Evolutionary conservation across 1,140 invertebrate species (phyloP), one percentile per base, ranked within the genome.

Genomic region (Pteromalus puparum): DNA sequence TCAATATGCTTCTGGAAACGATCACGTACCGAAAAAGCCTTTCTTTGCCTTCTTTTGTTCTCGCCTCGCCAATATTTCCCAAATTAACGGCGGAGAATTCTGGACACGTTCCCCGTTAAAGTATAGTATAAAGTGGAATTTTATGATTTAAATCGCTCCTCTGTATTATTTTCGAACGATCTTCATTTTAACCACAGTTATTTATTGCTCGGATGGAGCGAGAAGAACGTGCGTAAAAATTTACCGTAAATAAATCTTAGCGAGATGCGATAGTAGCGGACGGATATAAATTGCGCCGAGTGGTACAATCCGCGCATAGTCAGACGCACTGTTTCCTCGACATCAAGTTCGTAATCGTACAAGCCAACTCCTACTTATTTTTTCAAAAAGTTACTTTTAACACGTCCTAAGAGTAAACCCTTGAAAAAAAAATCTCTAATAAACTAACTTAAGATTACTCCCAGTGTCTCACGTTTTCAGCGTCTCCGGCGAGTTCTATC

Each of bases 11-110:
- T 28, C 26, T 72, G 10, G 26, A 28, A 72, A 34, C 68, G 68
- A 72, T 72, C 68, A 72, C 68, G 68, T 30, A 28, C 30, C 30
- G 12, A 34, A 72, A 72, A 72, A 72, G 68, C 12, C 68, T 34
- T 72, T 72, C 30, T 21, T 28, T 30, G 2, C 26, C 68, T 72
- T 2, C 30, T 72, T 34, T 34, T 72, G 68, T 30, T 72, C 68
- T 21, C n/a, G 26, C 10, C 12, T 1, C 68, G 12, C 15, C 68
- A 34, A 72, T 30, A 28, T 72, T 72, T 72, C 18, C 26, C 18
- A 72, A 72, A 72, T 34, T 34, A 34, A 72, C 30, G 68, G 0
- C 26, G 7, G 26, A 34, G 68, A 28, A 72, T 72, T 72, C 68
- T 28, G 26, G 26, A 34, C 68, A 72, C 68, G 68, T 72, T 72